Evolutionary conservation across 1,140 invertebrate species (phyloP).

Genomic region (Zophobas morio): DNA sequence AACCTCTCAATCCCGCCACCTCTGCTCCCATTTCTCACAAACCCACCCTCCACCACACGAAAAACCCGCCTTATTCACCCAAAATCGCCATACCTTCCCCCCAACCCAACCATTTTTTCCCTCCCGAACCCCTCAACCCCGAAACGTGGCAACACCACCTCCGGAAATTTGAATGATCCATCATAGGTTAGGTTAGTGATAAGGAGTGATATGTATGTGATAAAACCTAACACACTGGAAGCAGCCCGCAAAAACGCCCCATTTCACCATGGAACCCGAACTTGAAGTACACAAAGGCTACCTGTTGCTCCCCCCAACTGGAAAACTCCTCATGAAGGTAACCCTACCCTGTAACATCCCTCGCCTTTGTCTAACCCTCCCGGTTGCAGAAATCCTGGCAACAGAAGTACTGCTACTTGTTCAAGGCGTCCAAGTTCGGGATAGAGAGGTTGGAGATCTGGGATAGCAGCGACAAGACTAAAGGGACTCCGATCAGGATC

Average conservation of each 20-base stretch:
- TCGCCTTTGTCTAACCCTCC: conserved; percentile 48
- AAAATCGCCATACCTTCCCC: too few species aligned
- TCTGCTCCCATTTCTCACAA: too few species aligned
- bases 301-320: conserved; percentile 79
- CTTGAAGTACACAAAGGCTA: conserved; percentile 77
- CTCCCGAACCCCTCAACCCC: too few species aligned
- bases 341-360: conserved; percentile 23
- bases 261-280: conserved; percentile 76
- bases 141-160: neutral
- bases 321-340: conserved; percentile 75
- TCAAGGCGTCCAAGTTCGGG: conserved; percentile 85
- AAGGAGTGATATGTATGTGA: conserved; percentile 34
- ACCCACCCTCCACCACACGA: too few species aligned
- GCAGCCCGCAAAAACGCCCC: neutral
- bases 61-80: too few species aligned
- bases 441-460: conserved; percentile 88
- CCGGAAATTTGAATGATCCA: conserved; percentile 22
- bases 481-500: conserved; percentile 78
- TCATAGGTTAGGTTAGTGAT: conserved; percentile 34
- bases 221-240: neutral
- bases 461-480: conserved; percentile 81
- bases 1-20: too few species aligned
- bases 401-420: conserved; percentile 83
- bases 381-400: conserved; percentile 82
- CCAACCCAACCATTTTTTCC: too few species aligned